Evolutionary conservation across 2,113 vertebrate genomes (phyloP).

Genomic region (Craseonycteris thonglongyai): DNA sequence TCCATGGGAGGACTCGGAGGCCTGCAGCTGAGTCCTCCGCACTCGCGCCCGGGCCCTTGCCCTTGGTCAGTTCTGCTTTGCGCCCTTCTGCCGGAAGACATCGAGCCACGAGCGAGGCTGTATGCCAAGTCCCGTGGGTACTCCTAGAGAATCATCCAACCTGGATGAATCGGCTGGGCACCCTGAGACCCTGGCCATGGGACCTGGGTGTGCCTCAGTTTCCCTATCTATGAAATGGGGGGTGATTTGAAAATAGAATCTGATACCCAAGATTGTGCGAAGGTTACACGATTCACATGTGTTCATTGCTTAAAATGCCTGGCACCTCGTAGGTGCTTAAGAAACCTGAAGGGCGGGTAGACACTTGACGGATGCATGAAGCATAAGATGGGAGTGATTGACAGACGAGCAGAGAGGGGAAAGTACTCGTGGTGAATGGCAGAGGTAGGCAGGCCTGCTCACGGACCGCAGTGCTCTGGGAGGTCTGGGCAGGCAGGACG

Average conservation of each 20-base stretch:
- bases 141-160: not conserved
- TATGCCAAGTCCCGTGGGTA: accelerated
- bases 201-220: not conserved
- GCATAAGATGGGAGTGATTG: accelerated
- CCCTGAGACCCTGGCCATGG: not conserved
- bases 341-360: accelerated
- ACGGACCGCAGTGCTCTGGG: accelerated
- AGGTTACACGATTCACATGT: accelerated
- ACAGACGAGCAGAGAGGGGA: accelerated
- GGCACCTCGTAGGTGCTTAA: not conserved
- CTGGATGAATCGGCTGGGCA: not conserved
- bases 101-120: accelerated
- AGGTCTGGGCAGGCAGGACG: not conserved
- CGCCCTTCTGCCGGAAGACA: not conserved
- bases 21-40: not conserved
- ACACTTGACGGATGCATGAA: no score
- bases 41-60: accelerated
- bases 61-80: not conserved
- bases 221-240: not conserved
- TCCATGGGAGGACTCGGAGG: no score
- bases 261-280: not conserved
- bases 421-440: accelerated
- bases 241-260: not conserved
- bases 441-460: not conserved
- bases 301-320: not conserved